Evolutionary conservation across 2,113 vertebrate genomes (phyloP).

Genomic region (Mobula birostris): DNA sequence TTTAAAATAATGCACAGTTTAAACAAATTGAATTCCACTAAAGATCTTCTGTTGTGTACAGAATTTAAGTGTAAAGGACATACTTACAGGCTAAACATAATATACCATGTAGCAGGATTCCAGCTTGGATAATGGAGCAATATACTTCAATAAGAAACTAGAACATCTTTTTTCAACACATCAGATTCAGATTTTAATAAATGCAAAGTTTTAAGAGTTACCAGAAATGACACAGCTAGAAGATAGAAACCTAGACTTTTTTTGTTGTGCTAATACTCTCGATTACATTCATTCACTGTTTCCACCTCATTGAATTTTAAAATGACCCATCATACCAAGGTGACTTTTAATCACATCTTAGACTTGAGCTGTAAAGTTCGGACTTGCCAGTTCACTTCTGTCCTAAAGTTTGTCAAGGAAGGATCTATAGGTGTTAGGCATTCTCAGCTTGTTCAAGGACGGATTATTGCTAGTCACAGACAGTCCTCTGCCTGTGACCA

Average conservation of each 20-base stretch:
- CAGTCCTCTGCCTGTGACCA: too few relatives aligned
- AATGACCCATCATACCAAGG: not conserved
- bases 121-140: not conserved
- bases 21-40: not conserved
- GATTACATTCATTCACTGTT: not conserved
- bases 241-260: not conserved
- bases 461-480: too few relatives aligned
- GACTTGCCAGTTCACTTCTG: not conserved
- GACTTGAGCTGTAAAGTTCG: not conserved
- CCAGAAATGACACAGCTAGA: not conserved
- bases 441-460: too few relatives aligned
- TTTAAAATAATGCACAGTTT: not conserved
- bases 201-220: not conserved
- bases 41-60: not conserved
- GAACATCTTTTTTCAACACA: not conserved
- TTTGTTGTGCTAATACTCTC: not conserved
- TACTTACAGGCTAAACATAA: not conserved
- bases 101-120: not conserved
- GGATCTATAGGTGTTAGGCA: not conserved
- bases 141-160: not conserved
- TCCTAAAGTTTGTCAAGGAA: not conserved
- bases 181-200: not conserved
- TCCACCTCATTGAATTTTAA: not conserved
- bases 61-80: not conserved
- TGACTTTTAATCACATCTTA: not conserved